Conservation (phyloP, 2,113 vertebrate genomes). For the Pseudorectes ferrugineus region DNA sequence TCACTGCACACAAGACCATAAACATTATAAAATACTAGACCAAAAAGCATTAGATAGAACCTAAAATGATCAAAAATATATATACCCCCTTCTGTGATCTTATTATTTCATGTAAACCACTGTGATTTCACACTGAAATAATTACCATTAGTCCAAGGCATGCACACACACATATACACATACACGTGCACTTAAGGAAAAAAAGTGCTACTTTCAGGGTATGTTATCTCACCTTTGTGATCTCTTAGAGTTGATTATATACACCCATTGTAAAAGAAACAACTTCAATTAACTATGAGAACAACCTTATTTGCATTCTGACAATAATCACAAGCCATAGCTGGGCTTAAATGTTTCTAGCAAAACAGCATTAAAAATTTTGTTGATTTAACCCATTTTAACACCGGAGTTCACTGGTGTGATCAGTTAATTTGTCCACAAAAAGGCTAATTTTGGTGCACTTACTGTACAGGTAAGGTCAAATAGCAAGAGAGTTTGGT, state of each 20-base stretch:
- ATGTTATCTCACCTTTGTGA: slow-evolving; percentile 75
- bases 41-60: slow-evolving; percentile 69
- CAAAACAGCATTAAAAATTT: slow-evolving; percentile 49
- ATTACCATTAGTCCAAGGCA: slow-evolving; percentile 80
- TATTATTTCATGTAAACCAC: slow-evolving; percentile 82
- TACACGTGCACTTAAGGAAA: slow-evolving; percentile 52
- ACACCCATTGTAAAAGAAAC: slow-evolving; percentile 71
- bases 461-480: neutral
- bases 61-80: slow-evolving; percentile 82
- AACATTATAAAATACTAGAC: slow-evolving; percentile 63
- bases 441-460: neutral
- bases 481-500: neutral
- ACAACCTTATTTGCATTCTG: slow-evolving; percentile 73
- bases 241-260: slow-evolving; percentile 67
- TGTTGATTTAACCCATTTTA: slow-evolving; percentile 51
- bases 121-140: slow-evolving; percentile 85
- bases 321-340: slow-evolving; percentile 56
- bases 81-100: slow-evolving; percentile 83
- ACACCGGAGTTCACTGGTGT: neutral
- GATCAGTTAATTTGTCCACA: neutral
- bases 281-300: slow-evolving; percentile 72
- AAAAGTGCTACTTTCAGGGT: slow-evolving; percentile 66
- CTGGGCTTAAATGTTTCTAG: slow-evolving; percentile 54
- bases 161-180: slow-evolving; percentile 21
- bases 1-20: slow-evolving; percentile 44